Percentiles rank a stretch among this genome's conserved stretches.
These are phyloP conservation scores for Mirza zaza DNA, from an alignment of 2,113 vertebrate species.

Conservation along the genomic window DNA sequence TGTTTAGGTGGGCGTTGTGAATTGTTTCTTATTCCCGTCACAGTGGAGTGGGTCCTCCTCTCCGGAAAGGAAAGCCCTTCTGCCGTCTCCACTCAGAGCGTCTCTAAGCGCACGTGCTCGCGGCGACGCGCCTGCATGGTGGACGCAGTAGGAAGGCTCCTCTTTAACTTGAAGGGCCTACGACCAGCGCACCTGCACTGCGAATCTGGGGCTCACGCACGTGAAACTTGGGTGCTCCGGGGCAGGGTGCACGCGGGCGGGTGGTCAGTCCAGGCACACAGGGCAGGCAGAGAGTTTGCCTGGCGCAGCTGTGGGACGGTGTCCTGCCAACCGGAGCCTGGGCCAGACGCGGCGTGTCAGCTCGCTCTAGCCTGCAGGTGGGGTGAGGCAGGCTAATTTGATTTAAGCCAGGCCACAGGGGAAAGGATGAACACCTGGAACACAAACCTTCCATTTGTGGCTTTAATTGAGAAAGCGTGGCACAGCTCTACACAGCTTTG, in stretches of 20 bases:
- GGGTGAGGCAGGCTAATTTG: background rate
- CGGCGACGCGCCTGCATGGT: background rate
- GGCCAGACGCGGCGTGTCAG: background rate
- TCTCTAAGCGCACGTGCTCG: background rate
- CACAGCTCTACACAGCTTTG: background rate
- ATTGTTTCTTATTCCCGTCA: background rate
- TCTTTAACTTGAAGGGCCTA: background rate
- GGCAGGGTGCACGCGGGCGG: too few relatives aligned
- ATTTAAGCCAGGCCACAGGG: background rate
- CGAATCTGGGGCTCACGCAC: too few relatives aligned
- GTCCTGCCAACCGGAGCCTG: background rate
- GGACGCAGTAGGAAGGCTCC: background rate
- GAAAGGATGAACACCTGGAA: background rate
- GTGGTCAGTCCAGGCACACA: too few relatives aligned
- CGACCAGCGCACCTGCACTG: too few relatives aligned
- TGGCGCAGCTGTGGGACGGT: background rate
- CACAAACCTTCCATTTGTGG: background rate
- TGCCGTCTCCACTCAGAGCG: background rate
- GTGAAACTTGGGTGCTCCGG: too few relatives aligned
- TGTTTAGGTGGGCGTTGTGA: background rate
- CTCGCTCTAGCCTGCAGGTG: background rate
- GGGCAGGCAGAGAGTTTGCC: too few relatives aligned
- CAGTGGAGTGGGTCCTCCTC: background rate
- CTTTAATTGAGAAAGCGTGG: background rate
- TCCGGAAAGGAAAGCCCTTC: background rate